phyloP scores from a whole-genome alignment of 1,140 invertebrate genomes.

The Zophobas atratus region DNA sequence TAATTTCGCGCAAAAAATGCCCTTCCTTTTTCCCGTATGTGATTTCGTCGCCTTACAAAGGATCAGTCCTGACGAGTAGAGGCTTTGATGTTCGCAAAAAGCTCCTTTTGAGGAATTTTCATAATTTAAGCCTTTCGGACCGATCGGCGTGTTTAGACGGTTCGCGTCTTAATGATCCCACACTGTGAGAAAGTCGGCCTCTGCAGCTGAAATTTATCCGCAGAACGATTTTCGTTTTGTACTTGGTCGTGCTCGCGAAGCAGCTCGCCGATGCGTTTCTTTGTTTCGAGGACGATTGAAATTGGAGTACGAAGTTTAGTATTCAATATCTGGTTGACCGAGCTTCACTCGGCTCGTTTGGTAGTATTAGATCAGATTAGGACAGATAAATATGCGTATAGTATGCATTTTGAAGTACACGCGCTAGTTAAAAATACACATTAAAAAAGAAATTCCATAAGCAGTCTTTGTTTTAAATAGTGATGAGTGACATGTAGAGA shows the following conservation, averaged over 20 bases:
- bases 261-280: neutral
- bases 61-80: constrained; percentile 12
- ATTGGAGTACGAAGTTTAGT: too few relatives aligned
- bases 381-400: too few relatives aligned
- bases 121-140: constrained; percentile 18
- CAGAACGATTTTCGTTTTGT: constrained; percentile 12
- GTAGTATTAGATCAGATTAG: too few relatives aligned
- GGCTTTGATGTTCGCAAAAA: constrained; percentile 20
- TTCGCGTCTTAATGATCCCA: neutral
- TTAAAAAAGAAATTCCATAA: too few relatives aligned
- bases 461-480: too few relatives aligned
- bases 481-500: too few relatives aligned
- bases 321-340: too few relatives aligned
- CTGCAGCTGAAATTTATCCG: constrained; percentile 13
- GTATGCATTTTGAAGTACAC: too few relatives aligned
- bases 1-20: neutral
- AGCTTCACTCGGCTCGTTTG: too few relatives aligned
- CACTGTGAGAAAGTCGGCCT: constrained; percentile 1
- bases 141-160: neutral
- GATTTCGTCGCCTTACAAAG: constrained; percentile 16
- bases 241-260: neutral
- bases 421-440: too few relatives aligned
- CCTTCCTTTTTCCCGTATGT: neutral
- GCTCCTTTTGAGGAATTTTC: constrained; percentile 16
- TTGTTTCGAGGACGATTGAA: too few relatives aligned